Evolutionary conservation across 2,797 vertebrate genomes (phyloP).

Genomic region (Euthynnus affinis): DNA sequence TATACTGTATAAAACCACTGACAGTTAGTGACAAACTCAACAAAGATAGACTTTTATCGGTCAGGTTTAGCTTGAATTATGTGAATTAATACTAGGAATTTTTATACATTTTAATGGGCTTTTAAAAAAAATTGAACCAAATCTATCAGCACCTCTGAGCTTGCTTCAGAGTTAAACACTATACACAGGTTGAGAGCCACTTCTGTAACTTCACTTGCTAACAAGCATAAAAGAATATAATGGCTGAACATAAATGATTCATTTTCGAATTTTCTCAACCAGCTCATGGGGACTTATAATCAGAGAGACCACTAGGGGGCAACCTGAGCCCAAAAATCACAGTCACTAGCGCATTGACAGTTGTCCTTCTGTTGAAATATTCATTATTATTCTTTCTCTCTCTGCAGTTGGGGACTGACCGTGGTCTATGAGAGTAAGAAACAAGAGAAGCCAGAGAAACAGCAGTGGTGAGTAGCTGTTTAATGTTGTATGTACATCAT

Average conservation of each 20-base stretch:
- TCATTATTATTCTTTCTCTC: conserved; percentile 24
- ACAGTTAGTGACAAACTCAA: not conserved
- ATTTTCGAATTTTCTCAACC: conserved; percentile 10
- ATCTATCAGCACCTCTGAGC: not conserved
- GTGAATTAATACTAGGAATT: not conserved
- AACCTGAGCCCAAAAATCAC: conserved; percentile 43
- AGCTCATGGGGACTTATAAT: not conserved
- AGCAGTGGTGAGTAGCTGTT: conserved; percentile 91
- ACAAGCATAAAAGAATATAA: conserved; percentile 7
- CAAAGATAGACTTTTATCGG: too few relatives aligned
- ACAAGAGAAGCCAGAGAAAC: conserved; percentile 91
- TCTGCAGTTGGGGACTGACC: conserved; percentile 93
- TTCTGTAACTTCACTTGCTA: not conserved
- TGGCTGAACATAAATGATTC: not conserved
- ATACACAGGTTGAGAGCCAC: not conserved
- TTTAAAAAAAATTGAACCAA: not conserved
- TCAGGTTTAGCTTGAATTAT: too few relatives aligned
- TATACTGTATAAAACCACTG: not conserved
- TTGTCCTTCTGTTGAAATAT: not conserved
- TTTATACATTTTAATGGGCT: not conserved
- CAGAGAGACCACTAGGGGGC: conserved; percentile 66
- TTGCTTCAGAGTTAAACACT: not conserved
- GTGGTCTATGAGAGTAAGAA: conserved; percentile 92
- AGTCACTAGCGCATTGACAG: not conserved
- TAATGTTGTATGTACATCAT: not conserved